Conservation (phyloP, 2,797 vertebrate genomes). For the Podarcis siculus region DNA sequence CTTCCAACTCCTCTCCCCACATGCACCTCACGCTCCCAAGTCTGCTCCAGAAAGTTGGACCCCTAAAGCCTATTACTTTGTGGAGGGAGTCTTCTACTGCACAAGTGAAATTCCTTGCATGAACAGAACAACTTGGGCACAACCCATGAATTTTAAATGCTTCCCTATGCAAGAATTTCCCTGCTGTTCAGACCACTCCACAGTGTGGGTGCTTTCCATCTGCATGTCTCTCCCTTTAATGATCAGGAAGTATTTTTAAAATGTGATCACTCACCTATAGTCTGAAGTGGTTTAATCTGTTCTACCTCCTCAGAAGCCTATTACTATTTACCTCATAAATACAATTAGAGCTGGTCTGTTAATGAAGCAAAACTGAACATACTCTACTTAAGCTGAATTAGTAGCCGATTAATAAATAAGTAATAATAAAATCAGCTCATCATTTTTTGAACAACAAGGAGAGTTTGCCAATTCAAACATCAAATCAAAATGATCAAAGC, state of each 20-base stretch:
- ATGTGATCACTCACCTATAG: background rate
- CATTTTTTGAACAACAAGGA: background rate
- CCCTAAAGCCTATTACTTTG: no score
- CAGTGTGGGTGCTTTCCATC: background rate
- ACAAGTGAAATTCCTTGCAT: no score
- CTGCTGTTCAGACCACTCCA: background rate
- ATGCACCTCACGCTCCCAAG: no score
- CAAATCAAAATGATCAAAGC: background rate
- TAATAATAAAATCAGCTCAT: background rate
- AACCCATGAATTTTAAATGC: background rate
- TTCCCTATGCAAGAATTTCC: background rate
- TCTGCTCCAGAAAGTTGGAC: no score
- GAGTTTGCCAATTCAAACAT: background rate
- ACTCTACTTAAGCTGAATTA: background rate
- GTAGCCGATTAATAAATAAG: background rate
- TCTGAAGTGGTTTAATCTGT: background rate
- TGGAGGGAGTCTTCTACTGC: no score
- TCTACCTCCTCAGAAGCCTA: background rate
- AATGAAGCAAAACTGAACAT: background rate
- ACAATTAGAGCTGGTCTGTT: background rate
- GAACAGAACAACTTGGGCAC: background rate
- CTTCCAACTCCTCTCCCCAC: no score
- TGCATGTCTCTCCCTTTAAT: background rate
- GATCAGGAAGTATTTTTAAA: background rate
- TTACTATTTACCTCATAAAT: background rate